Evolutionary conservation across 2,113 vertebrate species (phyloP), one percentile per base, ranked within the genome.

Genomic region (Hippocampus abdominalis): DNA sequence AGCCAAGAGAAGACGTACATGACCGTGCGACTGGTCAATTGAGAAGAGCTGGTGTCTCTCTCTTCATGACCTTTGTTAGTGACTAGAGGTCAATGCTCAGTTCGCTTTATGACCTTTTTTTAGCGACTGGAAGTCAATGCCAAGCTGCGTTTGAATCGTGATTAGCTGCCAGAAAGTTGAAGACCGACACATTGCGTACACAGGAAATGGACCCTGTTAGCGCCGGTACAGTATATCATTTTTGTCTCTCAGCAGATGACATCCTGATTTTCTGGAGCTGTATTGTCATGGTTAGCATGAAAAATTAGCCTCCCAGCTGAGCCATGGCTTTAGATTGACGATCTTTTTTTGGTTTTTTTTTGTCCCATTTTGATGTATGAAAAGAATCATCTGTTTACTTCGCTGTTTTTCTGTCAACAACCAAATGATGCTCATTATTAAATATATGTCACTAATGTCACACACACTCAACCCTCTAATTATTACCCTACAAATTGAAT

Each of bases 1-100:
- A 13, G 87, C 87, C 74, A 93, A 93, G 79, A 91, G 91, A 81
- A 91, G 92, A 56, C 89, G 91, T 80, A 92, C 91, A 75, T 93
- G 83, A 92, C 21, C 15, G 25, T 54, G 8, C 15, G 72, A 75
- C 66, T 23, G 36, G 61, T 15, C 8, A 36, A 4, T 18, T 59
- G 64, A 49, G 54, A 36, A 51, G 51, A 64, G 53, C 61, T 7
- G 18, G 40, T 36, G 59, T 10, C 49, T 23, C 36, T 11, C 40
- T n/a, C 9, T n/a, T 63, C 11, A 63, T 46, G 42, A 25, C 40
- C 23, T 27, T 42, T n/a, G 23, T 64, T 64, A 16, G 63, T 42
- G 15, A 44, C 63, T 46, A 18, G 63, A 64, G 63, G 23, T 25
- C n/a, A 64, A 27, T 21, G 3, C 63, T 46, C 63, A 0, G 63